Evolutionary conservation across 1,140 invertebrate genomes (phyloP), one percentile per base, ranked within the genome.

Genomic region (Parasteatoda tepidariorum): DNA sequence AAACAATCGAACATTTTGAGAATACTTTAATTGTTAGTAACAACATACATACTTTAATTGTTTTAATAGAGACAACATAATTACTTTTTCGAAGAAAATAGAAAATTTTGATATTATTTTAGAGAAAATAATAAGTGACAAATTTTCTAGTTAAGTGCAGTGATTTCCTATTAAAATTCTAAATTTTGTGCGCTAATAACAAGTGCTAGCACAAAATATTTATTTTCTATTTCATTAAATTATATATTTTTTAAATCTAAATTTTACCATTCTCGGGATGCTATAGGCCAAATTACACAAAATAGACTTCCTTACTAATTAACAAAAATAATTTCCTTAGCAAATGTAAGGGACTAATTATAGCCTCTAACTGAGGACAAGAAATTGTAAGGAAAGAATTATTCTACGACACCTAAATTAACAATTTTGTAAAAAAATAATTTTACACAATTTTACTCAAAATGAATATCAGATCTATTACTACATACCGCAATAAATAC

Each of bases 371-470:
- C 38, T 48, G 38, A 48, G 38, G 38, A 4, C n/a, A 48, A 48
- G 9, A 48, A 18, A 48, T 48, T 13, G 38, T 18, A 48, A 48
- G 38, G 9, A 18, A 48, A 48, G 9, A 48, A 48, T 48, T 48
- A 1, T n/a, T 48, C 38, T 48, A 26, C 61, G 9, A 79, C 24
- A 57, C 68, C 30, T 68, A 28, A 68, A 68, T 68, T 59, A 24
- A 15, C n/a, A 62, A 82, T 82, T 70, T 71, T n/a, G n/a, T 82
- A 82, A 82, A 71, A 82, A 82, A 82, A 82, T 82, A 82, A 38
- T 33, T 70, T 82, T 64, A 34, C 26, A 61, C 30, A 71, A 38
- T 48, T 24, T 55, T 71, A 82, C 33, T n/a, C 7, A 57, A 82
- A 28, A 55, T 38, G 26, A 24, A 57, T n/a, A 33, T n/a, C n/a